A percentile compares a stretch with the other conserved stretches of the same genome.
phyloP scores from a whole-genome alignment of 2,888 invertebrate genomes.

The Archips crataeganus region DNA sequence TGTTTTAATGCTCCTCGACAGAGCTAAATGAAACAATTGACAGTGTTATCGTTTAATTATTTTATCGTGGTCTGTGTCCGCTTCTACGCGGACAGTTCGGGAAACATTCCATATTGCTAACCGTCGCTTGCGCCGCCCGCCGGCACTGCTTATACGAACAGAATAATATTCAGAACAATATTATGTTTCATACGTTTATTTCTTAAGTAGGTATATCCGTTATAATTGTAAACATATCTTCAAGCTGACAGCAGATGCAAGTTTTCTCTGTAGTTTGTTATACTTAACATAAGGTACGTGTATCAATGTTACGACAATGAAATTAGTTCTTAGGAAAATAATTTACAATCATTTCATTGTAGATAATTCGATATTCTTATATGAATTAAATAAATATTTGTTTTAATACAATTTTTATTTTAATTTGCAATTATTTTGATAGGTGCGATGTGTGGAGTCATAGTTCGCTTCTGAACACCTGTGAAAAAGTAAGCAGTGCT shows the following conservation, averaged over 20 bases:
- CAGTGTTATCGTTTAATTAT: slow-evolving; percentile 23
- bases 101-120: slow-evolving; percentile 81
- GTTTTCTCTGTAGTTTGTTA: slow-evolving; percentile 84
- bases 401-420: slow-evolving; percentile 76
- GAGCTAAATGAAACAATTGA: slow-evolving; percentile 26
- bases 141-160: slow-evolving; percentile 51
- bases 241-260: slow-evolving; percentile 82
- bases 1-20: slow-evolving; percentile 28
- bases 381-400: slow-evolving; percentile 84
- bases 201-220: slow-evolving; percentile 75
- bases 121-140: slow-evolving; percentile 52
- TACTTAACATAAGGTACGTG: slow-evolving; percentile 67
- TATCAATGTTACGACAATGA: slow-evolving; percentile 83
- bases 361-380: slow-evolving; percentile 84
- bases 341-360: slow-evolving; percentile 83
- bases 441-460: slow-evolving; percentile 2
- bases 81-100: slow-evolving; percentile 55
- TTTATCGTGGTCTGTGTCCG: slow-evolving; percentile 3
- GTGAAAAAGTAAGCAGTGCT: slow-evolving; percentile 18
- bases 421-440: slow-evolving; percentile 48
- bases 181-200: slow-evolving; percentile 75
- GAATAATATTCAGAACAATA: slow-evolving; percentile 81
- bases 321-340: slow-evolving; percentile 73
- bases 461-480: slow-evolving; percentile 39
- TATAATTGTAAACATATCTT: slow-evolving; percentile 80